Conservation (phyloP, 2,113 vertebrate species). For the Junco hyemalis region DNA sequence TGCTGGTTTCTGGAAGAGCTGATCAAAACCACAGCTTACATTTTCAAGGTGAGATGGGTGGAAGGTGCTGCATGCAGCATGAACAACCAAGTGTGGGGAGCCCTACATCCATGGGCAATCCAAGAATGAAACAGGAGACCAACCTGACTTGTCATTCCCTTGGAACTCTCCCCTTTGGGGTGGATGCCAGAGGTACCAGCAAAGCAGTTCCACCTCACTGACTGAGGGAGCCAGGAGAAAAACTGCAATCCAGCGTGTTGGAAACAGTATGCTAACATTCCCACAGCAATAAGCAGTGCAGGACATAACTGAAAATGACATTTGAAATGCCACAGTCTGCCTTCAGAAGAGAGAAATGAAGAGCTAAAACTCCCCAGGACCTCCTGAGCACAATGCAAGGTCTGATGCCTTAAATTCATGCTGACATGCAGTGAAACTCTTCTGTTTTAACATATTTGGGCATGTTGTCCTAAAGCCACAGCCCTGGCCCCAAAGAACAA, state of each 20-base stretch:
- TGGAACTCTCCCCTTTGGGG: not conserved
- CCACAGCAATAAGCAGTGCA: not conserved
- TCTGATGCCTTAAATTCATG: not conserved
- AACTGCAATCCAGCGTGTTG: not conserved
- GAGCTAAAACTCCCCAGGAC: not conserved
- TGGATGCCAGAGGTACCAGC: not conserved
- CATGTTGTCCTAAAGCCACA: not conserved
- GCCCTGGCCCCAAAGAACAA: not conserved
- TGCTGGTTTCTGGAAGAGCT: not conserved
- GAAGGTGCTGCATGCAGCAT: not conserved
- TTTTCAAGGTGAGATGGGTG: not conserved
- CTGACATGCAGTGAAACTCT: not conserved
- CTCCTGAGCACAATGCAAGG: not conserved
- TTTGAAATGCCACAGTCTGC: not conserved
- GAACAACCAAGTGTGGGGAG: not conserved
- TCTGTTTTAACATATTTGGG: not conserved
- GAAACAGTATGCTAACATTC: not conserved
- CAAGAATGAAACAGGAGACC: not conserved
- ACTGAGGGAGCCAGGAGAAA: not conserved
- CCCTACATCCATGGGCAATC: not conserved
- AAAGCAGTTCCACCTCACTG: not conserved
- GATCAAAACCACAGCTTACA: not conserved
- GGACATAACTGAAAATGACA: not conserved
- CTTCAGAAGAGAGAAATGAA: not conserved
- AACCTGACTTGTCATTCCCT: fast-evolving